These are phyloP conservation scores for Alloscopus bannaensis DNA, from an alignment of 2,888 invertebrate species.

Conservation along the genomic window DNA sequence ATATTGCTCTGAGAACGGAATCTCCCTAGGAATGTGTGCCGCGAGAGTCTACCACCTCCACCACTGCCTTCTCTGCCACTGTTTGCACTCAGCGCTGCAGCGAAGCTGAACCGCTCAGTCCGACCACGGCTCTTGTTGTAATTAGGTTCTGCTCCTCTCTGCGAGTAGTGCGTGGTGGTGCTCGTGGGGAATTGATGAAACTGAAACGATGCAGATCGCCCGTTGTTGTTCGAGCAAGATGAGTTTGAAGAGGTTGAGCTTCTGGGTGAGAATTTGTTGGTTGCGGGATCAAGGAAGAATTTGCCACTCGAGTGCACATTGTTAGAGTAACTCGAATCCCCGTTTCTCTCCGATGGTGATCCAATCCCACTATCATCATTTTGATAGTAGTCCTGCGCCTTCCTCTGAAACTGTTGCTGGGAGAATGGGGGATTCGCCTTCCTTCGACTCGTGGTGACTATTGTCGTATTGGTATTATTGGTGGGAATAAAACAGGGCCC, in stretches of 20 bases:
- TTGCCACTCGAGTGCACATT: slow-evolving; percentile 61
- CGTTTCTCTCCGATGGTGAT: slow-evolving; percentile 60
- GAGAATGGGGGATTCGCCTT: too few species aligned
- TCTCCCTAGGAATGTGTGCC: slow-evolving; percentile 65
- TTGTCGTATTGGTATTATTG: slow-evolving; percentile 17
- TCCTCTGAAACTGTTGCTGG: slow-evolving; percentile 48
- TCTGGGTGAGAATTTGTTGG: slow-evolving; percentile 58
- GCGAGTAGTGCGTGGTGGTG: slow-evolving; percentile 22
- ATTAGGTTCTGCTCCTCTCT: slow-evolving; percentile 25
- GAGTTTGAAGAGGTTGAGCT: slow-evolving; percentile 47
- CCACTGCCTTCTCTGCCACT: slow-evolving; percentile 15
- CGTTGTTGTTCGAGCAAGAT: slow-evolving; percentile 52
- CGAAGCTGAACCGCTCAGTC: slow-evolving; percentile 45
- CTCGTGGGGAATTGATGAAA: slow-evolving; percentile 60
- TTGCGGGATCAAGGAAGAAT: slow-evolving; percentile 61
- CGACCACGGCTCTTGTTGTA: slow-evolving; percentile 27
- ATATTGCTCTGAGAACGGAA: slow-evolving; percentile 69
- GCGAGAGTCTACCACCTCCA: slow-evolving; percentile 37
- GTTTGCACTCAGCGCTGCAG: slow-evolving; percentile 20
- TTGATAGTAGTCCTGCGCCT: slow-evolving; percentile 43
- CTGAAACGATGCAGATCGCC: slow-evolving; percentile 59
- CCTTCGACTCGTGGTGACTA: slow-evolving; percentile 5
- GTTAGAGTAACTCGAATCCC: slow-evolving; percentile 59
- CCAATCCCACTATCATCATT: slow-evolving; percentile 60
- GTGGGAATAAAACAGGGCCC: slow-evolving; percentile 26